phyloP scores from a whole-genome alignment of 2,113 vertebrate genomes.

The Neopipo cinnamomea region DNA sequence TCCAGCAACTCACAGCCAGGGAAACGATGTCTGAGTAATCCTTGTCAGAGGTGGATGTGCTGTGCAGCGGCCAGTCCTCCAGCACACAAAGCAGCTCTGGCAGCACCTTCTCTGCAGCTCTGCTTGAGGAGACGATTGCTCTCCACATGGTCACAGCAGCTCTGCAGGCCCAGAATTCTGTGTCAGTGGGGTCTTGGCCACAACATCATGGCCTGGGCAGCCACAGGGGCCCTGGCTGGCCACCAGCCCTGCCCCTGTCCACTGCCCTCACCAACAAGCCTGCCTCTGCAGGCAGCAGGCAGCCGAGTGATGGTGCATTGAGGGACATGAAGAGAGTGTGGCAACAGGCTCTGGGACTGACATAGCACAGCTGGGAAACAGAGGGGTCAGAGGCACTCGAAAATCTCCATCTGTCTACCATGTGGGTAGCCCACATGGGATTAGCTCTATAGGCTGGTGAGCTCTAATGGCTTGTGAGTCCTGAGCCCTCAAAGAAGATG shows the following conservation, averaged over 20 bases:
- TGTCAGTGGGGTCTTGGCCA: not conserved
- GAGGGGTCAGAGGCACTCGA: not conserved
- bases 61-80: not conserved
- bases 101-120: not conserved
- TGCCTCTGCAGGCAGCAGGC: not conserved
- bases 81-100: not conserved
- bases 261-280: not conserved
- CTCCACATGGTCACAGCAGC: not conserved
- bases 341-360: not conserved
- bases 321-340: not conserved
- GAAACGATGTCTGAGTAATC: not conserved
- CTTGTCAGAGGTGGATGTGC: not conserved
- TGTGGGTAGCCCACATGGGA: rapidly evolving
- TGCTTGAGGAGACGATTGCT: not conserved
- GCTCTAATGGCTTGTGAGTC: not conserved
- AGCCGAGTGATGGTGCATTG: not conserved
- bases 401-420: not conserved
- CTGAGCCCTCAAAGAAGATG: not conserved
- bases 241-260: not conserved
- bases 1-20: not conserved
- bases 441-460: too few species aligned
- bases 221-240: not conserved
- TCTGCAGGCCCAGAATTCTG: not conserved
- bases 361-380: too few species aligned
- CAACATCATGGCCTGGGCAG: not conserved